A percentile compares a stretch with the other conserved stretches of the same genome.
phyloP scores from a whole-genome alignment of 1,140 invertebrate genomes.

The Cydia amplana region DNA sequence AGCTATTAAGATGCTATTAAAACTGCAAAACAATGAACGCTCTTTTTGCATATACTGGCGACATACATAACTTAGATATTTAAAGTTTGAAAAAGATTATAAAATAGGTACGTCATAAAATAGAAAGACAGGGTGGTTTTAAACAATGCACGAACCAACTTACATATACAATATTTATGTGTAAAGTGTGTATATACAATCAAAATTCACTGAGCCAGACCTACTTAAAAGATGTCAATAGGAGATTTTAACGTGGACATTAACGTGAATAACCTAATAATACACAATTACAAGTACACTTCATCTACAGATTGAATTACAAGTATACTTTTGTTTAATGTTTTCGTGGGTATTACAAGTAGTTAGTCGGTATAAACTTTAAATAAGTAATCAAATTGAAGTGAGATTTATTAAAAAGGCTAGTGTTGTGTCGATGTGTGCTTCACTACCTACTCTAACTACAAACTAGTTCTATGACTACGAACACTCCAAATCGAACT shows the following conservation, averaged over 20 bases:
- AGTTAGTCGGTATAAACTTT: background rate
- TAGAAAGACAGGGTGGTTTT: constrained; percentile 47
- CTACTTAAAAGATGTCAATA: background rate
- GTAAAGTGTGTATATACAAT: background rate
- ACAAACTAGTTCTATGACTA: constrained; percentile 46
- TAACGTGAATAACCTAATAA: background rate
- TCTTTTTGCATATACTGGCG: constrained; percentile 38
- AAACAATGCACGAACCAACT: constrained; percentile 12
- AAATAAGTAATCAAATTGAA: background rate
- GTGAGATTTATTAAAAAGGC: constrained; percentile 1
- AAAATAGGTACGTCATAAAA: constrained; percentile 30
- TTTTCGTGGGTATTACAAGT: background rate
- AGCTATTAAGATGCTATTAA: constrained; percentile 34
- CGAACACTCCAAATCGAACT: constrained; percentile 56
- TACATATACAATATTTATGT: constrained; percentile 14
- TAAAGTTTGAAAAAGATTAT: constrained; percentile 20
- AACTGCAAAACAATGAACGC: constrained; percentile 17
- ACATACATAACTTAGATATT: constrained; percentile 35
- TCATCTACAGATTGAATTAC: background rate
- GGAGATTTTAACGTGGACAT: background rate
- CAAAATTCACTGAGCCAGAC: background rate
- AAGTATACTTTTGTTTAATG: background rate
- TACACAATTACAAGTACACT: background rate
- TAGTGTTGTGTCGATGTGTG: background rate
- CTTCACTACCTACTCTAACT: constrained; percentile 40